A percentile compares a stretch with the other conserved stretches of the same genome.
These are phyloP conservation scores for Neolamprologus ventralis DNA, from an alignment of 2,113 vertebrate genomes.

Conservation along the genomic window DNA sequence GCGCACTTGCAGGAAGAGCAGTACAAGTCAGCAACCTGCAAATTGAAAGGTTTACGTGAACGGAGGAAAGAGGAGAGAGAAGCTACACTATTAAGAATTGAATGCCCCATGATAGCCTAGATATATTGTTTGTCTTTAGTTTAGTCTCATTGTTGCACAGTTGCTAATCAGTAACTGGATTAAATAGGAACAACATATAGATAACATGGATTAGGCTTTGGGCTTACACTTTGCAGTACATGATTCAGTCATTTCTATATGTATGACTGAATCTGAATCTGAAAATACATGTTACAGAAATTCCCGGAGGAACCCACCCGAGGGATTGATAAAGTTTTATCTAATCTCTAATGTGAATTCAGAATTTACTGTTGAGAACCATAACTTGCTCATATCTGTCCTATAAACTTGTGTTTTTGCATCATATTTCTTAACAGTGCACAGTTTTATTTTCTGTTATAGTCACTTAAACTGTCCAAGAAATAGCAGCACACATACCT, in stretches of 20 bases:
- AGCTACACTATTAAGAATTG: background rate
- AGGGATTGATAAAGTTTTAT: accelerated
- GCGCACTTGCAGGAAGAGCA: conserved; percentile 83
- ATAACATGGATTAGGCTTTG: background rate
- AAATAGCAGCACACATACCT: background rate
- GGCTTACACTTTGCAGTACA: background rate
- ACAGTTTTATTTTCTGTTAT: background rate
- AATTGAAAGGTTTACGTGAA: background rate
- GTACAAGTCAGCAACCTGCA: conserved; percentile 86
- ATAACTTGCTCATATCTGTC: background rate
- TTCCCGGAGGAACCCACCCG: background rate
- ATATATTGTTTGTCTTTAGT: background rate
- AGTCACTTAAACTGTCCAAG: background rate
- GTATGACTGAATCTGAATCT: background rate
- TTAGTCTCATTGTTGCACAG: background rate
- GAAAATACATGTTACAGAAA: background rate
- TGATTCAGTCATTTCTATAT: background rate
- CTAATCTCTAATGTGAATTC: background rate
- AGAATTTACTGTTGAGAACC: background rate
- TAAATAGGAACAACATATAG: background rate
- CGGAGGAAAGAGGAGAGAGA: background rate
- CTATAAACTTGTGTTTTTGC: background rate
- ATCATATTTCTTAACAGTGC: background rate
- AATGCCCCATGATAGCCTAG: background rate
- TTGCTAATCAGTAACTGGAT: background rate